These are phyloP conservation scores for Drosophila melanica DNA, from an alignment of 1,140 invertebrate genomes.

Conservation along the genomic window DNA sequence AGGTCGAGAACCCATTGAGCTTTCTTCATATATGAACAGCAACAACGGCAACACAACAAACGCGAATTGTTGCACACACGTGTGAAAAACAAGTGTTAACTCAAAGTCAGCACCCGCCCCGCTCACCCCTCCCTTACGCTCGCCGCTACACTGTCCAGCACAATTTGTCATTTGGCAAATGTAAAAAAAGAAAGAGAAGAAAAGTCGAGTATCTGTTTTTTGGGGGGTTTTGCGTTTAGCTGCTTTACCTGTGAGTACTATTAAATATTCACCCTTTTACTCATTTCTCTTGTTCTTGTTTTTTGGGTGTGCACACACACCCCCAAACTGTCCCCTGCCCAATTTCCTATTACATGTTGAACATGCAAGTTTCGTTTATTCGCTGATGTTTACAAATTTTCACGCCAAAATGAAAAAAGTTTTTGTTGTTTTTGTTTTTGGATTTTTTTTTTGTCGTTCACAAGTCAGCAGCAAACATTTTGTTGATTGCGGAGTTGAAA, in stretches of 20 bases:
- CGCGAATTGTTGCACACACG: conserved; percentile 30
- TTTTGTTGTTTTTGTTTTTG: conserved; percentile 41
- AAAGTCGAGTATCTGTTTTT: conserved; percentile 8
- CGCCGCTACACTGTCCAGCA: conserved; percentile 34
- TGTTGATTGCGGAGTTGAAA: conserved; percentile 12
- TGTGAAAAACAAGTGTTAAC: conserved; percentile 74
- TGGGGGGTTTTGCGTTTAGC: not conserved
- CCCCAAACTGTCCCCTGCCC: not conserved
- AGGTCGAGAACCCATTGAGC: conserved; percentile 57
- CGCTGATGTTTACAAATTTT: conserved; percentile 82
- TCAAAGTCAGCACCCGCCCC: conserved; percentile 44
- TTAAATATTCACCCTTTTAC: conserved; percentile 79
- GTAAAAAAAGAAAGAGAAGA: conserved; percentile 3
- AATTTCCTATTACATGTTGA: conserved; percentile 5
- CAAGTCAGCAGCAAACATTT: conserved; percentile 39
- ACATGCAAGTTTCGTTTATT: conserved; percentile 69
- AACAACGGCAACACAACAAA: conserved; percentile 4
- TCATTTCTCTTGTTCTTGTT: not conserved
- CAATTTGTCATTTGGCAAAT: conserved; percentile 75
- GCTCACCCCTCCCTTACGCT: not conserved
- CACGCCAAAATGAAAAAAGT: conserved; percentile 80
- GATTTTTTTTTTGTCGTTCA: conserved; percentile 19
- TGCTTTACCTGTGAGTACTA: conserved; percentile 52
- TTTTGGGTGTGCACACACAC: not conserved
- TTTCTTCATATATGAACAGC: conserved; percentile 49